Percentiles rank a stretch among this genome's conserved stretches.
phyloP scores from a whole-genome alignment of 1,140 invertebrate species.

The Caenorhabditis latens region DNA sequence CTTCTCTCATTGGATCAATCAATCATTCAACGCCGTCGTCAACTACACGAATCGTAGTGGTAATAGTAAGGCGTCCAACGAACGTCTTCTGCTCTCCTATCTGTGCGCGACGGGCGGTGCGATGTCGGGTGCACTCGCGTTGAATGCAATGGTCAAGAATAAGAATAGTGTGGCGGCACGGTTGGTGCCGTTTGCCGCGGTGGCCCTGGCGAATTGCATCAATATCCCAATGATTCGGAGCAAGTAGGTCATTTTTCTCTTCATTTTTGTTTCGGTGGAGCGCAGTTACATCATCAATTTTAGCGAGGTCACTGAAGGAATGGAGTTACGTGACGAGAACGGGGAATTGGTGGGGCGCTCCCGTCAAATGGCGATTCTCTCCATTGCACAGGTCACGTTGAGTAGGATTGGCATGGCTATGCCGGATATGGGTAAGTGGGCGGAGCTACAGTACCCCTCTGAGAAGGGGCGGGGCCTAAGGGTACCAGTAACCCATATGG shows the following conservation, averaged over 20 bases:
- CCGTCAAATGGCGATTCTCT: constrained; percentile 84
- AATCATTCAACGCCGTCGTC: constrained; percentile 97
- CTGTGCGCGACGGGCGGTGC: constrained; percentile 90
- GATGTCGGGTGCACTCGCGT: constrained; percentile 87
- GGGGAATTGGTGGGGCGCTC: constrained; percentile 79
- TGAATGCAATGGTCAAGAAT: constrained; percentile 82
- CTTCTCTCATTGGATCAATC: constrained; percentile 90
- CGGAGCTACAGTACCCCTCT: too few species aligned
- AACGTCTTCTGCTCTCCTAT: neutral
- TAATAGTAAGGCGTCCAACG: constrained; percentile 80
- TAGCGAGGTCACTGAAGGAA: constrained; percentile 79
- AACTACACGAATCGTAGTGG: constrained; percentile 99
- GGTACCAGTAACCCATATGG: too few species aligned
- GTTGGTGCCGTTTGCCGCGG: constrained; percentile 87
- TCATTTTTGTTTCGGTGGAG: neutral
- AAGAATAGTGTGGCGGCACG: constrained; percentile 77
- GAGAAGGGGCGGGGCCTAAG: too few species aligned
- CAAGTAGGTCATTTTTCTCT: constrained; percentile 78
- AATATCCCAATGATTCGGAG: constrained; percentile 91
- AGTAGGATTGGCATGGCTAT: constrained; percentile 90
- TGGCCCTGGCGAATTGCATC: constrained; percentile 90
- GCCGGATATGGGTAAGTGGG: constrained; percentile 84
- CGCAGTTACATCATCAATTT: too few species aligned
- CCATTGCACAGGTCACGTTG: constrained; percentile 88
- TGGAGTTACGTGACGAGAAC: constrained; percentile 79